Base-by-base conservation (phyloP, 2,797 vertebrate species). In the Hipposideros larvatus region DNA sequence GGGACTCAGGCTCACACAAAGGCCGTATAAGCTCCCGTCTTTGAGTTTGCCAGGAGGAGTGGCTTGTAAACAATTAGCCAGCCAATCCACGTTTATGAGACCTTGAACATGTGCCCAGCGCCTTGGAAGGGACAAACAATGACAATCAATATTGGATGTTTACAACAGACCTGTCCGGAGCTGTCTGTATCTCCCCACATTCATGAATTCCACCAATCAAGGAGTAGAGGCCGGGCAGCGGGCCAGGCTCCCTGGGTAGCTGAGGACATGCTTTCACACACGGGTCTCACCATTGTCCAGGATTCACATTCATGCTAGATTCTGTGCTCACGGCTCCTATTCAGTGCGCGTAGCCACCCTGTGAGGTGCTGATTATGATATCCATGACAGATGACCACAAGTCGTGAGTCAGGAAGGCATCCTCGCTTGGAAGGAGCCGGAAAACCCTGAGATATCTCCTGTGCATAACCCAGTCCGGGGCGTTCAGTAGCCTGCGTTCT, bases 21-120 rank as follows among this genome's bases (percentile, higher is more conserved):
- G 92, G 80, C 88, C 28, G 2, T 31, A 19, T 9, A 91, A 86
- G 78, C 91, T 28, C 34, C 73, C 22, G 4, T 57, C 92, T 87
- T 74, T n/a, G 86, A 86, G 88, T 94, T 71, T 97, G 95, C 95
- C 87, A 84, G 90, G 75, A 94, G 73, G 95, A 24, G 31, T 80
- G 78, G 43, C 73, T 57, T 93, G 37, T 22, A 46, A 87, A 75
- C 85, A 90, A 92, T 90, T 70, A 95, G 65, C 90, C 53, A 73
- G 37, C 66, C 80, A 46, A 0, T 91, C 61, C 22, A 3, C 31
- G 7, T 87, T 93, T 55, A 80, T 83, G 82, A 91, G 87, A 26
- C 26, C n/a, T 37, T 41, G 63, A 43, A 22, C 57, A 14, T 31
- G 79, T 87, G 85, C 84, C 48, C 68, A 61, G 71, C 11, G 0